Evolutionary conservation across 2,797 vertebrate genomes (phyloP), one percentile per base, ranked within the genome.

Genomic region (Cottoperca gobio): DNA sequence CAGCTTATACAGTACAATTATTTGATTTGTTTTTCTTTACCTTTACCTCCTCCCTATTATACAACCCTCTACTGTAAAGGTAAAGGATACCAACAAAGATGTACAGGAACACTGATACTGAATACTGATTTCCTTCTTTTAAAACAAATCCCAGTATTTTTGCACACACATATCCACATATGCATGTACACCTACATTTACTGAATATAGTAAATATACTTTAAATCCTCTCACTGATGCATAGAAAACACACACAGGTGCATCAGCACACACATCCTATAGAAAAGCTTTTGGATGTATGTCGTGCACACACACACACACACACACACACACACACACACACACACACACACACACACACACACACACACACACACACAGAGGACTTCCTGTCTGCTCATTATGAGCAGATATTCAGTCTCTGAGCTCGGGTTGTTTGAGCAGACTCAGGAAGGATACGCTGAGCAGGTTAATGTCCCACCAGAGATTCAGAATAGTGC

Each of bases 371-470:
- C 73, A 61, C 49, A 24, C 72, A 70, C 82, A 78, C 40, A 68
- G 12, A 52, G 17, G 2, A 81, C 82, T 89, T 90, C 88, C 90
- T 91, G 87, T 80, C 86, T 73, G 81, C 67, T 87, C 86, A 79
- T 83, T 85, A 82, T 39, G 73, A 82, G 80, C 80, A 88, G 86
- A 90, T 86, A 77, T 77, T 76, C 55, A n/a, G 76, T 63, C 78
- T 88, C 58, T 61, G 78, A 2, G 72, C 67, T 49, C 19, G 19
- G 65, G 31, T 39, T 81, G 81, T 84, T 82, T 61, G 75, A 81
- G 71, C 87, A 67, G 84, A 87, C 82, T 75, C 86, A 91, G 90
- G 90, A 91, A 91, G 89, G 91, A 92, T 83, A 91, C 12, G 73
- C 52, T 21, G 79, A 83, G 81, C 86, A 88, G 84, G 81, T 88